Percentiles rank a stretch among this genome's conserved stretches.
These are phyloP conservation scores for Artibeus lituratus DNA, from an alignment of 2,797 vertebrate genomes.

Conservation along the genomic window DNA sequence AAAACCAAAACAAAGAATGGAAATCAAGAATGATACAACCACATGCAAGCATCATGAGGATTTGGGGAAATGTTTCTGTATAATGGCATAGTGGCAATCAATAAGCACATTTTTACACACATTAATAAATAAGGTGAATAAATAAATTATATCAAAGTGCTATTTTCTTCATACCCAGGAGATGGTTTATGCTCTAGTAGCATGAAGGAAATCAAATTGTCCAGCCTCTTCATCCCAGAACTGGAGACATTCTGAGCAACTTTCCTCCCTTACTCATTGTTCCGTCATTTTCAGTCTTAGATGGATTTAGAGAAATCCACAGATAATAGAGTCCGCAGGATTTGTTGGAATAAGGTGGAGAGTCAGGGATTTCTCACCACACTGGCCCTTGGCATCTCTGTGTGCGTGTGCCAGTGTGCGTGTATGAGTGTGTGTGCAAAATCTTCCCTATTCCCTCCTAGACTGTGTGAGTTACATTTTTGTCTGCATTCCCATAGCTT, in stretches of 20 bases:
- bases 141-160: neutral
- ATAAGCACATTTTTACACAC: neutral
- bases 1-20: neutral
- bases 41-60: neutral
- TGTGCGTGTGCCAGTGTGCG: fast-evolving
- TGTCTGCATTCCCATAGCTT: neutral
- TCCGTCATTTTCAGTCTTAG: neutral
- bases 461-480: neutral
- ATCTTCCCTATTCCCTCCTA: neutral
- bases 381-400: neutral
- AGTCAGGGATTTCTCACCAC: neutral
- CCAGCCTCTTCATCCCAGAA: neutral
- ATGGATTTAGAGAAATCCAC: neutral
- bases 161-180: neutral
- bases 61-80: neutral
- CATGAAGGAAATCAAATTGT: neutral
- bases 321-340: neutral
- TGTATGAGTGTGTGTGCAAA: neutral
- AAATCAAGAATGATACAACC: neutral
- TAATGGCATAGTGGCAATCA: neutral
- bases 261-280: neutral
- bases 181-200: neutral
- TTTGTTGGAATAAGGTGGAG: neutral
- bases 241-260: neutral
- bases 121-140: neutral